Base-by-base conservation (phyloP, 2,113 vertebrate genomes). In the Carollia perspicillata region DNA sequence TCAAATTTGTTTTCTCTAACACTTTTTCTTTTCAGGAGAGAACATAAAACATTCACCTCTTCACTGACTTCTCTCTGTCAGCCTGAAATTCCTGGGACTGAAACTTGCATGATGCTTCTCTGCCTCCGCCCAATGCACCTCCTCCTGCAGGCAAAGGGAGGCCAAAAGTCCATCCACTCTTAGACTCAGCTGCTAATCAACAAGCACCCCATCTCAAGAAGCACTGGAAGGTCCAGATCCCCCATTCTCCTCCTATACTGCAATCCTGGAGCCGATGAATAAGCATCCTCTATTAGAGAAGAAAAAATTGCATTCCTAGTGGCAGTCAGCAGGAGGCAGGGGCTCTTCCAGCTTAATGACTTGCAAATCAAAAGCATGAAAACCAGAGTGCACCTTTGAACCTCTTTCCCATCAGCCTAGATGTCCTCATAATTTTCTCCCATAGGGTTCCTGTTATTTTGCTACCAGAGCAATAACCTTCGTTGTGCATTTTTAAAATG, bases 361-460 rank as follows among this genome's bases (percentile, higher is more conserved):
- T 98, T 98, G 97, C 97, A 98, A 98, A 98, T 98, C 97, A 98
- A 98, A 98, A 98, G 95, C 97, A 97, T 97, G 89, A 98, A 98
- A 97, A 84, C 74, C 95, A 95, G 96, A 94, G 58, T 84, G 84
- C 12, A 44, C 63, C 98, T 98, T 97, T 97, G 97, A 98, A 98
- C 89, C 53, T 53, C 96, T 97, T 98, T 98, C 96, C 86, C 94
- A 60, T 97, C 93, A 95, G 89, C 92, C 84, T 97, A 87, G 26
- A 96, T 97, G 97, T 93, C 97, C 95, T 94, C 91, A 96, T 92
- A 81, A 90, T 98, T 98, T 98, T 98, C 97, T 98, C 95, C 95
- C 94, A 33, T 88, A 97, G 95, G 23, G 13, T 97, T 97, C 74
- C 96, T 97, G 80, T 97, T 98, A 96, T 96, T 98, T 97, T 93